phyloP scores from a whole-genome alignment of 2,888 invertebrate species.

The Ophraella communa region DNA sequence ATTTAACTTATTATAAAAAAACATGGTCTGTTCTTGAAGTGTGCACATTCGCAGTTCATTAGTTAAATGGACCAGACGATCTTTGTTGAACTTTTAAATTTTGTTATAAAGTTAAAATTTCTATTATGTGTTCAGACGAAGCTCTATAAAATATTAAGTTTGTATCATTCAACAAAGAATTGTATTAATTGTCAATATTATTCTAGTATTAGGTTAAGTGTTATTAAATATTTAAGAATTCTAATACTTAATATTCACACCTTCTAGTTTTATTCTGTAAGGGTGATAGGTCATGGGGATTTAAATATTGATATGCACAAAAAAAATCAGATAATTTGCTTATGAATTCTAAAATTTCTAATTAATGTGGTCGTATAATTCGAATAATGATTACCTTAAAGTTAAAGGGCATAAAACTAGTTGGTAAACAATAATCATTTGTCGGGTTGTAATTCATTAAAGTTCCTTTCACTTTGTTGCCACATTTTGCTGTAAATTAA shows the following conservation, averaged over 20 bases:
- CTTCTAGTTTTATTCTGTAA: no score
- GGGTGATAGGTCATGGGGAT: no score
- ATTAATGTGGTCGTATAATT: no score
- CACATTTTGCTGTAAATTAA: background rate
- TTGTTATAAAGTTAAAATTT: background rate
- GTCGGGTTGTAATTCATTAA: background rate
- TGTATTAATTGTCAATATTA: no score
- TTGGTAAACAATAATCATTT: background rate
- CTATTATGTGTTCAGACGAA: background rate
- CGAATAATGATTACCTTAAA: background rate
- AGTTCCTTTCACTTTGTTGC: background rate
- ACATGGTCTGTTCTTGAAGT: background rate
- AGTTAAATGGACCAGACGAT: background rate
- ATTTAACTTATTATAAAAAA: background rate
- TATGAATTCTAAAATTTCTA: no score
- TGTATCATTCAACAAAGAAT: no score
- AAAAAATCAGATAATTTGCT: no score
- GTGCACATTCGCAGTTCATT: background rate
- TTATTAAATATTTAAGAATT: no score
- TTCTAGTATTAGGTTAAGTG: no score
- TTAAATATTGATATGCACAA: no score
- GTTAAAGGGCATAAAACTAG: background rate
- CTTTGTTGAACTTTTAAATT: background rate
- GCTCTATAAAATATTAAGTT: background rate
- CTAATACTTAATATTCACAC: no score